phyloP scores from a whole-genome alignment of 2,797 vertebrate species.

The Esox lucius region DNA sequence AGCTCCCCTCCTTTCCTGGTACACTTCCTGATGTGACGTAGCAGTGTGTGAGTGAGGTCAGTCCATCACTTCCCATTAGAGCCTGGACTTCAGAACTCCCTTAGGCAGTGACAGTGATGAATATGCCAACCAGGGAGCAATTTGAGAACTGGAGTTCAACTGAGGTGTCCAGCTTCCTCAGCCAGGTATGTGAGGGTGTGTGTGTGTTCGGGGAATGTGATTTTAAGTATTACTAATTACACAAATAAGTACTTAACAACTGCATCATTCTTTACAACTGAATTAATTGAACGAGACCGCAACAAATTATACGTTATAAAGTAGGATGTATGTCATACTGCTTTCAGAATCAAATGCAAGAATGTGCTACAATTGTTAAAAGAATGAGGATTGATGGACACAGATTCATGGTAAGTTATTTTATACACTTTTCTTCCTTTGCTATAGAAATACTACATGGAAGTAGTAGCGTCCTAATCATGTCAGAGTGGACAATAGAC shows the following conservation, averaged over 20 bases:
- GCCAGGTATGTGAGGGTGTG: constrained; percentile 71
- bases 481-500: constrained; percentile 32
- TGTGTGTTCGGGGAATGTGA: not conserved
- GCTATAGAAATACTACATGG: constrained; percentile 15
- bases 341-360: constrained; percentile 79
- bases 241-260: not conserved
- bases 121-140: constrained; percentile 80
- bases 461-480: constrained; percentile 2
- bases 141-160: constrained; percentile 78
- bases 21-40: constrained; percentile 4
- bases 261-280: not conserved
- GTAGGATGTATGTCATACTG: constrained; percentile 18
- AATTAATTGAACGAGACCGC: not conserved
- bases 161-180: constrained; percentile 77
- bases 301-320: not conserved
- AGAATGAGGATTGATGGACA: constrained; percentile 76
- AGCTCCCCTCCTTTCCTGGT: constrained; percentile 42
- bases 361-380: constrained; percentile 69
- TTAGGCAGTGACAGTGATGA: constrained; percentile 66
- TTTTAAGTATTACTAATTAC: not conserved
- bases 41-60: constrained; percentile 40
- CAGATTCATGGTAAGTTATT: constrained; percentile 79
- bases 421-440: not conserved
- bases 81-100: constrained; percentile 25
- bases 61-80: constrained; percentile 40